These are phyloP conservation scores for Actinernus sp. DNA, from an alignment of 92 coral and sea anemone species.

Conservation along the genomic window DNA sequence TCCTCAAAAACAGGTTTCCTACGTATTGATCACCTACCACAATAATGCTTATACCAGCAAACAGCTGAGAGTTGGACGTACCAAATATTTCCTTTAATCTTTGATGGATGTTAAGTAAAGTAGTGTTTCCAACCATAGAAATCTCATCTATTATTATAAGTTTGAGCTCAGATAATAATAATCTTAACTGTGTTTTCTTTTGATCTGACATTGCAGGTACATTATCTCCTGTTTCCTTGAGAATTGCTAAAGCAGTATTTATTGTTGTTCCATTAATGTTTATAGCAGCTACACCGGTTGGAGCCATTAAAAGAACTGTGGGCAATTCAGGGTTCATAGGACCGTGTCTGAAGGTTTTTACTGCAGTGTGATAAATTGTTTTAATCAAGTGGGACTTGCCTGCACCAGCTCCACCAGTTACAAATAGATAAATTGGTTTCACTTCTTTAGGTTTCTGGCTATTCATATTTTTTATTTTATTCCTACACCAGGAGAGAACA, in stretches of 20 bases:
- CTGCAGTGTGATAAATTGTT: slow-evolving; percentile 30
- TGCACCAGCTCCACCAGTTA: slow-evolving; percentile 64
- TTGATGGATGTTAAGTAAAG: slow-evolving; percentile 60
- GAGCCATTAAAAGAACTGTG: slow-evolving; percentile 65
- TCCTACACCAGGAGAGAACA: slow-evolving; percentile 55
- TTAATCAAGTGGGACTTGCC: slow-evolving; percentile 44
- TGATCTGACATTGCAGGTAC: slow-evolving; percentile 52
- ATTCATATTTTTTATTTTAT: slow-evolving; percentile 50
- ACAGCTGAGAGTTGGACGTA: slow-evolving; percentile 27
- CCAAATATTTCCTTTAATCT: slow-evolving; percentile 50
- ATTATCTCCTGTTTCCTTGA: slow-evolving; percentile 31
- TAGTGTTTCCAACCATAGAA: slow-evolving; percentile 53
- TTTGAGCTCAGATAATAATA: slow-evolving; percentile 42
- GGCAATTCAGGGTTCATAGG: slow-evolving; percentile 60
- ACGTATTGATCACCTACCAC: slow-evolving; percentile 60
- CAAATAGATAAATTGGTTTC: slow-evolving; percentile 38
- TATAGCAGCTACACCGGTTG: slow-evolving; percentile 68
- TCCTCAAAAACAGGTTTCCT: slow-evolving; percentile 58
- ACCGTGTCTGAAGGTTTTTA: slow-evolving; percentile 65
- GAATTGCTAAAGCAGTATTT: slow-evolving; percentile 26
- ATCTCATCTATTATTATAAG: slow-evolving; percentile 61
- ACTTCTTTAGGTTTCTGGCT: slow-evolving; percentile 19
- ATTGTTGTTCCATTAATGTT: slow-evolving; percentile 43
- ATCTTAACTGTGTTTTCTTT: slow-evolving; percentile 48
- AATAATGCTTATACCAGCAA: slow-evolving; percentile 56